Evolutionary conservation across 2,113 vertebrate genomes (phyloP).

Genomic region (Geococcyx californianus): DNA sequence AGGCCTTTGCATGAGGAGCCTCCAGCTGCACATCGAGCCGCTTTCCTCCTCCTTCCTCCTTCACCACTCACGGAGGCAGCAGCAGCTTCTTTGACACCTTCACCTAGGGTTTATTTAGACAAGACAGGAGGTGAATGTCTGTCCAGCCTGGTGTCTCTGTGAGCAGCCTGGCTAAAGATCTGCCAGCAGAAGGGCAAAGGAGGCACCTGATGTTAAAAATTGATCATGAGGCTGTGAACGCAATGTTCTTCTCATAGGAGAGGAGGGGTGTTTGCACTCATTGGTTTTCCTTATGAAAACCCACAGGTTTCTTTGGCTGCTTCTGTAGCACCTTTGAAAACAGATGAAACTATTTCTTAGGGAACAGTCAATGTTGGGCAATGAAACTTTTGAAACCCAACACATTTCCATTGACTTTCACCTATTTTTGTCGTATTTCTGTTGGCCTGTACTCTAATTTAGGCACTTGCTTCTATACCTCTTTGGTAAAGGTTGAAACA

Average conservation of each 20-base stretch:
- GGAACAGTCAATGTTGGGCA: not conserved
- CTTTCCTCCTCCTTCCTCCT: not conserved
- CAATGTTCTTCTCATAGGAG: not conserved
- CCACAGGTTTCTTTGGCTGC: constrained; percentile 28
- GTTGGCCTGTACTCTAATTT: constrained; percentile 8
- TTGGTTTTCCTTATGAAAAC: not conserved
- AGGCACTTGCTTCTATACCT: not conserved
- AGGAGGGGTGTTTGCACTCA: not conserved
- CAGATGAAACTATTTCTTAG: constrained; percentile 10
- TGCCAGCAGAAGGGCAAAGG: not conserved
- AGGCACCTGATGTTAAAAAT: not conserved
- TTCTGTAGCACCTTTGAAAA: not conserved
- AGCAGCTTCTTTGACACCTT: not conserved
- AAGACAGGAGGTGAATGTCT: rapidly evolving
- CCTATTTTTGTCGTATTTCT: constrained; percentile 30
- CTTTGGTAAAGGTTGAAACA: not conserved
- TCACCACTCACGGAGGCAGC: not conserved
- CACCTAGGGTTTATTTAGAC: not conserved
- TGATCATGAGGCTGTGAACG: not conserved
- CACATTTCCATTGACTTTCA: constrained; percentile 10
- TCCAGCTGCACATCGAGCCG: not conserved
- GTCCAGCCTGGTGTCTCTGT: not conserved
- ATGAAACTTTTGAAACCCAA: not conserved
- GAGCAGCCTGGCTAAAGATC: not conserved
- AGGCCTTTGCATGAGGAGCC: no score